Evolutionary conservation across 2,797 vertebrate species (phyloP).

Genomic region (Pseudomugil tenellus): DNA sequence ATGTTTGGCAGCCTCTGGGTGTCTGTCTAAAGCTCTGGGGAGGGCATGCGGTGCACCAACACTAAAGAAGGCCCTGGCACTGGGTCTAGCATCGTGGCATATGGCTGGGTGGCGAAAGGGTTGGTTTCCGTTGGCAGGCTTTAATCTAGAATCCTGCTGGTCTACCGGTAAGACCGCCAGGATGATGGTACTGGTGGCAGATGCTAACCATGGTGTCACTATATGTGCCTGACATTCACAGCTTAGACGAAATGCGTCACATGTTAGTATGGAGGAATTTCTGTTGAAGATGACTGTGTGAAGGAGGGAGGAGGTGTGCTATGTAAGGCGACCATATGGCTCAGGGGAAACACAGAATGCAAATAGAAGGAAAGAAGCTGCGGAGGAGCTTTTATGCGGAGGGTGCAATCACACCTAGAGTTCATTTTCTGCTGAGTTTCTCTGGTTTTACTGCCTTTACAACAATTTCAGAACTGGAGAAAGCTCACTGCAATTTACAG

Average conservation of each 20-base stretch:
- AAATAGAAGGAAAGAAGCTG: slow-evolving; percentile 30
- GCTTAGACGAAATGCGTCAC: slow-evolving; percentile 60
- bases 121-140: slow-evolving; percentile 62
- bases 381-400: slow-evolving; percentile 16
- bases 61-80: slow-evolving; percentile 50
- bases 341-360: slow-evolving; percentile 39
- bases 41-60: slow-evolving; percentile 35
- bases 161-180: slow-evolving; percentile 42
- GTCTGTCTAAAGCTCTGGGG: slow-evolving; percentile 42
- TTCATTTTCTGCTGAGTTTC: slow-evolving; percentile 4
- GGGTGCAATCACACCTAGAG: slow-evolving; percentile 30
- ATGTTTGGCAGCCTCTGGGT: slow-evolving; percentile 15
- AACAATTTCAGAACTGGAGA: background rate
- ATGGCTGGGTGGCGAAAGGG: slow-evolving; percentile 59
- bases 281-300: slow-evolving; percentile 40
- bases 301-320: slow-evolving; percentile 23
- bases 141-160: slow-evolving; percentile 66
- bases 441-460: background rate
- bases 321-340: slow-evolving; percentile 61
- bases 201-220: slow-evolving; percentile 65
- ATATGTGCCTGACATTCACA: slow-evolving; percentile 58
- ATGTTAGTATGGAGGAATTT: slow-evolving; percentile 69
- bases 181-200: slow-evolving; percentile 64
- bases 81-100: slow-evolving; percentile 54
- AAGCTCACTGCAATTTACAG: background rate